Base-by-base conservation (phyloP, 2,113 vertebrate genomes). In the Microcebus lehilahytsara region DNA sequence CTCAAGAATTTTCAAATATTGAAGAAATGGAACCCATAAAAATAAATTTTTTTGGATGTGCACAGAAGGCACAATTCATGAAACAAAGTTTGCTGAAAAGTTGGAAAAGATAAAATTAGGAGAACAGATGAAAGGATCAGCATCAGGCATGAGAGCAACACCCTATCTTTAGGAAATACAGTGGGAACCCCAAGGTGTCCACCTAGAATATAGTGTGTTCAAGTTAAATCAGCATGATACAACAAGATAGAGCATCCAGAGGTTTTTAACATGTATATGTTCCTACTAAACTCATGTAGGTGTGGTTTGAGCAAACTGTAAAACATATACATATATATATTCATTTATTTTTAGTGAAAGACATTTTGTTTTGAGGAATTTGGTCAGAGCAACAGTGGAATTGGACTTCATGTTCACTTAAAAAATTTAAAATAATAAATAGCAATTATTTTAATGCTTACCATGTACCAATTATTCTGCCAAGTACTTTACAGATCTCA, bases 351-450 rank as follows among this genome's bases (percentile, higher is more conserved):
- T 85, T 86, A 83, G 37, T 12, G 58, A 69, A 87, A 56, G 5
- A 2, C 22, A 46, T 74, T 96, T 34, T 77, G n/a, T 89, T 75
- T 96, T 88, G 85, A 96, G 51, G n/a, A 71, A 79, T 96, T 93
- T 66, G n/a, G 60, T 87, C 25, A 49, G 56, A 75, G 71, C 78
- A 96, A 85, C 23, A 46, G 11, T 84, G 86, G 69, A 89, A 69
- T 3, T 91, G 81, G 75, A 92, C 12, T 30, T 85, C 88, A 27
- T 20, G 8, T 42, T 93, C n/a, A 85, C 17, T 91, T 91, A 91
- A 85, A 86, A 86, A 78, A 79, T 89, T 42, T 79, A 85, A 96
- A 95, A 51, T 87, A 80, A 88, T 91, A 93, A 32, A 37, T 86
- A 60, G 27, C 37, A 49, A 23, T 67, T 87, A 86, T 67, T 85